Conservation (phyloP, 1,140 invertebrate genomes). For the Mactra quadrangularis region DNA sequence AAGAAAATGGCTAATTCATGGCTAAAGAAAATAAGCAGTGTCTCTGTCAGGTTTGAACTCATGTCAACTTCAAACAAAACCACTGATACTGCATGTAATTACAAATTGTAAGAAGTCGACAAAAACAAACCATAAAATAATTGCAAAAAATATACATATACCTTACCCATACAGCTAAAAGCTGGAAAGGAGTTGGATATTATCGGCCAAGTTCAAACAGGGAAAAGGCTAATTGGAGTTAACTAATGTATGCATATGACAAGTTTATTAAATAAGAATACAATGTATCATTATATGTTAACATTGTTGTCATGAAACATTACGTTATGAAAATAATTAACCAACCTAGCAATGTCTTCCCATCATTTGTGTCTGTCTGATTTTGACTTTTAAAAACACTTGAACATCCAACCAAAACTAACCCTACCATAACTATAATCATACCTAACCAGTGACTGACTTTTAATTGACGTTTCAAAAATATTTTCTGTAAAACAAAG, state of each 20-base stretch:
- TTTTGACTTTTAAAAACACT: conserved; percentile 76
- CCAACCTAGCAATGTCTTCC: conserved; percentile 75
- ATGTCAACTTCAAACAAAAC: no score
- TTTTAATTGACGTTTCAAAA: conserved; percentile 77
- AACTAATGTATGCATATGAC: background rate
- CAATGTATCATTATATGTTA: background rate
- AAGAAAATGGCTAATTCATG: no score
- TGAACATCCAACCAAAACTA: conserved; percentile 79
- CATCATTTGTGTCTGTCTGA: conserved; percentile 51
- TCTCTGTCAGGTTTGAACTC: no score
- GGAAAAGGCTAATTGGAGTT: background rate
- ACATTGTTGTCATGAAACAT: background rate
- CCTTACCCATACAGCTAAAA: background rate
- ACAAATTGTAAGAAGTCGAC: no score
- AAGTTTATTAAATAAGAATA: background rate
- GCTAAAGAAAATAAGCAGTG: no score
- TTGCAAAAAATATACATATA: no score
- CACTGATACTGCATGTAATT: no score
- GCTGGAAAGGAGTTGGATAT: background rate
- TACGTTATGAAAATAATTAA: background rate
- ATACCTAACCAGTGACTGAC: conserved; percentile 78
- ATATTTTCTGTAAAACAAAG: conserved; percentile 75
- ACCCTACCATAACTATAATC: conserved; percentile 73
- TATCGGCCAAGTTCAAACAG: background rate
- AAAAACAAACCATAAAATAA: no score